Evolutionary conservation across 1,140 invertebrate genomes (phyloP).

Genomic region (Drosophila lacteicornis): DNA sequence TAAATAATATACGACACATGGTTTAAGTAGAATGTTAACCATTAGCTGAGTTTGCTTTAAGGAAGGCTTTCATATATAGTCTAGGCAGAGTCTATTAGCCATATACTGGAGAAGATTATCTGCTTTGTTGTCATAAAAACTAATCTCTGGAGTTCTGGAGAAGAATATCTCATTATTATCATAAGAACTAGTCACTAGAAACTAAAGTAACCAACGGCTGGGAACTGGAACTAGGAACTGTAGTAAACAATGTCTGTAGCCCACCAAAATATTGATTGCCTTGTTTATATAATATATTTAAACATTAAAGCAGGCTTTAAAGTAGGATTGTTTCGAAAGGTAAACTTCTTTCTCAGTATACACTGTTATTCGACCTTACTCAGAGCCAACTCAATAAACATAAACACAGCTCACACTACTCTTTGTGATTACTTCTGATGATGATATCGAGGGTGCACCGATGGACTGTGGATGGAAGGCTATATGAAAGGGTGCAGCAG

Average conservation of each 20-base stretch:
- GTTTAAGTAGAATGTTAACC: background rate
- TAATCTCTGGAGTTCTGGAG: background rate
- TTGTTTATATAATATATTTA: background rate
- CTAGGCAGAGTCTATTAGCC: background rate
- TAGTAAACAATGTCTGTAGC: background rate
- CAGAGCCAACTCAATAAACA: background rate
- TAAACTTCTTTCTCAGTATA: too few species aligned
- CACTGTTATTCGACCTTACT: background rate
- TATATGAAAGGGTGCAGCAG: slow-evolving; percentile 33
- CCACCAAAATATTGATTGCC: background rate
- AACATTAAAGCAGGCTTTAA: background rate
- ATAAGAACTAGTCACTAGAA: background rate
- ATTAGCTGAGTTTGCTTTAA: background rate
- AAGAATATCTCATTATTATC: background rate
- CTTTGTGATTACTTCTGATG: background rate
- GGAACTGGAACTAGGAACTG: background rate
- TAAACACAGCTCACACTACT: background rate
- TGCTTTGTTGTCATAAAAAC: background rate
- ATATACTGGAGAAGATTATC: background rate
- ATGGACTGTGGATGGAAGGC: slow-evolving; percentile 21
- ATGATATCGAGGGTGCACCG: slow-evolving; percentile 7
- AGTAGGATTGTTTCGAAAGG: too few species aligned
- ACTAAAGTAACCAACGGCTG: too few species aligned
- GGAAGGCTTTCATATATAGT: background rate
- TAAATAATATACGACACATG: background rate